Base-by-base conservation (phyloP, 2,113 vertebrate genomes). In the Dascyllus trimaculatus region DNA sequence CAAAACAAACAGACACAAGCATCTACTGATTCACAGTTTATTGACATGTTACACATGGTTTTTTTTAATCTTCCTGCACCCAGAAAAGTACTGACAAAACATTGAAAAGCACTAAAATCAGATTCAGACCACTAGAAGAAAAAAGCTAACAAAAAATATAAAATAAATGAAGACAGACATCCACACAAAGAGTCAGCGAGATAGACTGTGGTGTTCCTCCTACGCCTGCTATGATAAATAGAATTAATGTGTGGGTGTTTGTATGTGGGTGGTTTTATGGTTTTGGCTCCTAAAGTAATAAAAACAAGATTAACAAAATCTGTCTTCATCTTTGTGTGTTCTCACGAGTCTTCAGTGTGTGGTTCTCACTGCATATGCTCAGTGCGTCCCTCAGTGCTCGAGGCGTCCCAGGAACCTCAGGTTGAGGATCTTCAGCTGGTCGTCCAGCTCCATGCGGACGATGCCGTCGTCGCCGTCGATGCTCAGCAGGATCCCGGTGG, bases 391-490 rank as follows among this genome's bases (percentile, higher is more conserved):
- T 94, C 88, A 95, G 83, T 91, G 91, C 91, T 97, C 96, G 38
- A 97, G 93, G 70, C 97, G 96, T 35, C 97, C 97, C 38, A 98
- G 94, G 93, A 97, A 98, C 75, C 96, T 94, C 65, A 98, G 94
- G 90, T 98, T 98, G 80, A 98, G 95, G 86, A 98, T 98, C 91
- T 97, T 98, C 38, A 98, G 95, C 89, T 96, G 95, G 59, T 97
- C 95, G 0, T 98, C 96, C 35, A 96, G 92, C 87, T 97, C 97
- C 96, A 97, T 98, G 52, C 97, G 94, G 4, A 98, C 96, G 1
- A 98, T 98, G 29, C 97, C 97, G 0, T 98, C 97, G 80, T 98
- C 97, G 0, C 96, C 96, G 3, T 98, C 96, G 0, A 98, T 98
- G 62, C 97, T 97, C 35, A 98, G 85, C 40, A 98, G 94, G 76